phyloP scores from a whole-genome alignment of 92 coral and sea anemone species.

The Paragorgia papillata region DNA sequence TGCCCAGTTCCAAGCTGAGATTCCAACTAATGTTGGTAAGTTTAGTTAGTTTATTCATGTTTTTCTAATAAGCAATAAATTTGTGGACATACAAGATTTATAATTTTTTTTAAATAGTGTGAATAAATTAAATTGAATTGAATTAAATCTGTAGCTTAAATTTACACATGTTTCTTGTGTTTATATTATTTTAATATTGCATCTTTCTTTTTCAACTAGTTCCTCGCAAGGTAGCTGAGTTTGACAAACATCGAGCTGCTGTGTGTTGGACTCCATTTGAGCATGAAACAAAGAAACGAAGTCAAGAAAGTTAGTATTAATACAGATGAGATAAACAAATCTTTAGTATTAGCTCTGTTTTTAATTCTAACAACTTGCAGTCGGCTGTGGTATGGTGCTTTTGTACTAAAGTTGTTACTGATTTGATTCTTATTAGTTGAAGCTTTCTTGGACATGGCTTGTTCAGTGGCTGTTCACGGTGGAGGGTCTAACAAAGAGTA shows the following conservation, averaged over 20 bases:
- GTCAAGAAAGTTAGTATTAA: slow-evolving; percentile 83
- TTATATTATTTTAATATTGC: too few relatives aligned
- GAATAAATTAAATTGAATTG: too few relatives aligned
- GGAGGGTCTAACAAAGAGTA: slow-evolving; percentile 98
- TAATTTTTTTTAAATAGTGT: too few relatives aligned
- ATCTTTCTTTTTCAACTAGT: too few relatives aligned
- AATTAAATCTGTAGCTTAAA: too few relatives aligned
- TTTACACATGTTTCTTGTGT: not conserved
- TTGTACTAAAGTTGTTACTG: too few relatives aligned
- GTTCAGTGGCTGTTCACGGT: slow-evolving; percentile 93
- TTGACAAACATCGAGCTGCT: slow-evolving; percentile 86
- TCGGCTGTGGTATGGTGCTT: too few relatives aligned
- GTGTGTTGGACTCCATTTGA: slow-evolving; percentile 85
- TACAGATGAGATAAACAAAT: too few relatives aligned
- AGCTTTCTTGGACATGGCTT: slow-evolving; percentile 93
- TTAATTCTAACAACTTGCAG: too few relatives aligned
- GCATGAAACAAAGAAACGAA: slow-evolving; percentile 71
- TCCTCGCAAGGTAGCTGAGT: slow-evolving; percentile 50
- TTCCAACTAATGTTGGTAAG: slow-evolving; percentile 78
- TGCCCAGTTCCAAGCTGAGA: slow-evolving; percentile 86
- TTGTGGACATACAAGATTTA: too few relatives aligned
- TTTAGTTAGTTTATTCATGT: not conserved
- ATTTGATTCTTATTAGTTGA: slow-evolving; percentile 54
- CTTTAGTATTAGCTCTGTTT: too few relatives aligned
- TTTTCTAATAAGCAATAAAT: too few relatives aligned